Evolutionary conservation across 2,888 invertebrate species (phyloP).

Genomic region (Catocala sponsa): DNA sequence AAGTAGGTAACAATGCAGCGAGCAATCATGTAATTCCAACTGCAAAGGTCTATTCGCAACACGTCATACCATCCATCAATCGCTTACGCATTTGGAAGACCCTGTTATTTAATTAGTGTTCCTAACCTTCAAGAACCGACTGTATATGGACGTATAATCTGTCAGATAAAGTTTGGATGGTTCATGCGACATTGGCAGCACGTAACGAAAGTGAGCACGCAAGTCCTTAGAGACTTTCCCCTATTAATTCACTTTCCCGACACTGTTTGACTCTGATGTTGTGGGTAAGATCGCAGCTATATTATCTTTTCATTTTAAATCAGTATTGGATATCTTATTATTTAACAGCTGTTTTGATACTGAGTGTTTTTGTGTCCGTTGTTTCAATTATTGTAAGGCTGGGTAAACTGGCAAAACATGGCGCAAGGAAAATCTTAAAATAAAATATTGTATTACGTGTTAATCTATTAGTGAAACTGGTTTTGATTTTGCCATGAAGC

Average conservation of each 20-base stretch:
- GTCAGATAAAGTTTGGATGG: conserved; percentile 38
- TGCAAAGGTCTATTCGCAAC: conserved; percentile 79
- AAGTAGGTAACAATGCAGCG: conserved; percentile 75
- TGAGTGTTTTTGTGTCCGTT: too few species aligned
- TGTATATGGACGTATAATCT: conserved; percentile 19
- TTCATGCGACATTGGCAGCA: conserved; percentile 60
- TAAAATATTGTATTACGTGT: too few species aligned
- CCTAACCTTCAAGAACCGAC: conserved; percentile 7
- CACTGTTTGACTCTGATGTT: conserved; percentile 56
- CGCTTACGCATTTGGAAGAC: conserved; percentile 53
- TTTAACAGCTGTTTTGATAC: too few species aligned
- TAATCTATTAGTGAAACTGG: too few species aligned
- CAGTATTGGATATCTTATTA: too few species aligned
- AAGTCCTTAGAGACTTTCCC: conserved; percentile 84
- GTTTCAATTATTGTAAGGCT: too few species aligned
- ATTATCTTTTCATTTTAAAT: conserved; percentile 29
- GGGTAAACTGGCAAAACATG: too few species aligned
- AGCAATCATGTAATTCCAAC: conserved; percentile 81
- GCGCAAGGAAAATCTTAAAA: too few species aligned
- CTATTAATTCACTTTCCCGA: conserved; percentile 83
- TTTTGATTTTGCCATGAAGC: too few species aligned
- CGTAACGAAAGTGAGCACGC: conserved; percentile 71
- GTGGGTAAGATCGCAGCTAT: conserved; percentile 35
- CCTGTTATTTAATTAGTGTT: conserved; percentile 67
- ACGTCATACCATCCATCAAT: conserved; percentile 58